Percentiles rank a stretch among this genome's conserved stretches.
Evolutionary conservation across 2,113 vertebrate species (phyloP).

Genomic region (Dipodomys merriami): DNA sequence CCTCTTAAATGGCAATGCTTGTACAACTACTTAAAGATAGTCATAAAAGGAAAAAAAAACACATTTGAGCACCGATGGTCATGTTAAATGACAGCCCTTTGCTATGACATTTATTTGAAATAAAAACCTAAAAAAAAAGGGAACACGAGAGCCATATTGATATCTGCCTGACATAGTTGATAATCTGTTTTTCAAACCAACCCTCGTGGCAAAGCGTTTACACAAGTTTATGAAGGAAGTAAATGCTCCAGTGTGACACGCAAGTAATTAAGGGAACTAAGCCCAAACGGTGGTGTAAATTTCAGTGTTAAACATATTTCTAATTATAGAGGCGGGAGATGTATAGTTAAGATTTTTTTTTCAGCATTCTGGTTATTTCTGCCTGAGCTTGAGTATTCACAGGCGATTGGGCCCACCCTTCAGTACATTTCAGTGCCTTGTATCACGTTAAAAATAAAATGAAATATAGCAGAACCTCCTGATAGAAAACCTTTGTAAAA

Average conservation of each 20-base stretch:
- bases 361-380: constrained; percentile 71
- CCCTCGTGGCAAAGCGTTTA: background rate
- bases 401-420: constrained; percentile 23
- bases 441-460: constrained; percentile 45
- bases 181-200: background rate
- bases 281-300: constrained; percentile 52
- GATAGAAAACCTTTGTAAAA: background rate
- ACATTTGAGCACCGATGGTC: too few relatives aligned
- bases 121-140: too few relatives aligned
- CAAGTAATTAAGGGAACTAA: constrained; percentile 64
- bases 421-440: background rate
- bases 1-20: too few relatives aligned
- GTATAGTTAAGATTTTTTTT: constrained; percentile 71
- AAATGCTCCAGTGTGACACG: constrained; percentile 51
- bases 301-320: constrained; percentile 53
- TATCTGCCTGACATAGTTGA: too few relatives aligned
- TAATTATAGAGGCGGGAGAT: constrained; percentile 64
- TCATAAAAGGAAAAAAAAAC: background rate
- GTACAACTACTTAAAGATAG: too few relatives aligned
- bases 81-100: too few relatives aligned
- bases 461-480: constrained; percentile 41
- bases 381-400: constrained; percentile 43
- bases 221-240: constrained; percentile 43
- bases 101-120: too few relatives aligned
- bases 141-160: background rate